A percentile compares a stretch with the other conserved stretches of the same genome.
Evolutionary conservation across 2,888 invertebrate genomes (phyloP).

Genomic region (Drymonia ruficornis): DNA sequence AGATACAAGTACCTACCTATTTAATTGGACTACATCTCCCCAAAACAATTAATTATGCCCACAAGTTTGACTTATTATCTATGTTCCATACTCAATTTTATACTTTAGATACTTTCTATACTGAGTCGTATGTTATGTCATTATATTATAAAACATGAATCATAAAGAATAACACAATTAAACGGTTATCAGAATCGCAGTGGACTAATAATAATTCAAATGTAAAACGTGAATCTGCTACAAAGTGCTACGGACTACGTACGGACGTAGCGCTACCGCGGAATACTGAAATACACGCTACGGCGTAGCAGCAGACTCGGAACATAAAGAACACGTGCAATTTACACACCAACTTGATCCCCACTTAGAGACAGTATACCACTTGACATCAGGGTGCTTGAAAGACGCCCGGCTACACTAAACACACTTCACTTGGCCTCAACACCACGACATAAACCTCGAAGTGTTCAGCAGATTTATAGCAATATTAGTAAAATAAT

Average conservation of each 20-base stretch:
- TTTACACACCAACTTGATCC: slow-evolving; percentile 3
- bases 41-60: no score
- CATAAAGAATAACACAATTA: no score
- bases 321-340: neutral
- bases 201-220: neutral
- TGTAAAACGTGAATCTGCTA: slow-evolving; percentile 1
- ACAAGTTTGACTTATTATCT: no score
- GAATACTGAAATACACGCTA: neutral
- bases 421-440: neutral
- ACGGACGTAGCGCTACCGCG: neutral
- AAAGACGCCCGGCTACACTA: neutral
- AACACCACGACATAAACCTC: no score
- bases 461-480: no score
- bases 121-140: no score
- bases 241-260: slow-evolving; percentile 1
- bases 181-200: neutral
- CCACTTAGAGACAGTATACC: neutral
- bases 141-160: no score
- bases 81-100: no score
- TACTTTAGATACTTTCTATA: no score
- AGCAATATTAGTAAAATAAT: no score
- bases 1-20: no score
- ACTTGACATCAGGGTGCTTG: neutral
- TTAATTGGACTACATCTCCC: no score
- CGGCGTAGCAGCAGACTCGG: neutral